phyloP scores from a whole-genome alignment of 2,113 vertebrate genomes.

The Chamaetylas fuelleborni region DNA sequence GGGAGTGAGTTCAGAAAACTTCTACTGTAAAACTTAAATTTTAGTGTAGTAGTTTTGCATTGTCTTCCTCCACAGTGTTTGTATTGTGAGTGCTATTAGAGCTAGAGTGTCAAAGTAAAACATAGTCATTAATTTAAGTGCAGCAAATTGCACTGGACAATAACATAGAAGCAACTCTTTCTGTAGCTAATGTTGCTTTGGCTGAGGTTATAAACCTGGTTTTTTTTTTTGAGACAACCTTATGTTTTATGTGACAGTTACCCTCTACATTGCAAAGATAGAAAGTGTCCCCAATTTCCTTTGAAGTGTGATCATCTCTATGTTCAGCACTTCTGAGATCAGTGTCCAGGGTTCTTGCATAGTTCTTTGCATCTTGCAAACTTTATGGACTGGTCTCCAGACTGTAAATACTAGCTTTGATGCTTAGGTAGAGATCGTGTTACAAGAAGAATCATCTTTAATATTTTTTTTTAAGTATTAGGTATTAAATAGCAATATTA shows the following conservation, averaged over 20 bases:
- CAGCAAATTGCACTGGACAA: background rate
- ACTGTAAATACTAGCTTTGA: background rate
- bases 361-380: background rate
- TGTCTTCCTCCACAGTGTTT: background rate
- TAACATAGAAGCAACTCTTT: background rate
- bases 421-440: background rate
- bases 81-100: background rate
- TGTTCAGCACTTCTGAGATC: background rate
- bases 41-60: background rate
- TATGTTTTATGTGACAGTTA: background rate
- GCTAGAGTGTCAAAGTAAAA: background rate
- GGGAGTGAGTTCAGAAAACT: background rate
- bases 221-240: background rate
- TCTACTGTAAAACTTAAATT: background rate
- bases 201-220: background rate
- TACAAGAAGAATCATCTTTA: background rate
- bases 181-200: background rate
- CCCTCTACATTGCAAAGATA: background rate
- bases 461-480: background rate
- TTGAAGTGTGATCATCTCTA: background rate
- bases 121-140: background rate
- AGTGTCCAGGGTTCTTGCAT: background rate
- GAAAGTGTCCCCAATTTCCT: background rate
- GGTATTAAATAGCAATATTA: background rate
- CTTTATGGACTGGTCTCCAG: background rate